Evolutionary conservation across 2,888 invertebrate genomes (phyloP), one percentile per base, ranked within the genome.

Genomic region (Hydraecia micacea): DNA sequence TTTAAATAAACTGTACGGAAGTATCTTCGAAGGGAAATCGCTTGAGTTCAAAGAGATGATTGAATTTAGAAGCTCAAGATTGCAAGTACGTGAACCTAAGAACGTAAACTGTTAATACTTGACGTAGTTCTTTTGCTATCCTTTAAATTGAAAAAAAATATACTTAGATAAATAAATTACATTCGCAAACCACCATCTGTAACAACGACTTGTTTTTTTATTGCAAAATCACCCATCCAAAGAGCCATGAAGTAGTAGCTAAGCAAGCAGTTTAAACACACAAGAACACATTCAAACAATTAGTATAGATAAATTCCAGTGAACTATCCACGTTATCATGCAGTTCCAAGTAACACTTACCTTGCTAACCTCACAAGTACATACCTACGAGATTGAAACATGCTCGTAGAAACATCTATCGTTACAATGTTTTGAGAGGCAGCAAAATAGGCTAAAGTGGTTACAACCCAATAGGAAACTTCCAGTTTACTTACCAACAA

Each of bases 1-100:
- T 90, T 86, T 77, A 84, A 81, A 87, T 87, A 84, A 84, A 89
- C 80, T 79, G 70, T 60, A 58, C 52, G 66, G 71, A 81, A 83
- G 81, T 72, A 46, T 49, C 67, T 77, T 81, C 49, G 70, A 18
- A 25, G 6, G 39, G 21, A 68, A 77, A 46, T 77, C 72, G 39
- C 42, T 74, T 36, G 75, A 73, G 49, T 58, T 58, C 13, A 72
- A 32, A 15, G 28, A 60, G 60, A 21, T 71, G 13, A 75, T 72
- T 36, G n/a, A n/a, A 71, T 75, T 68, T 66, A 49, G 63, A 65
- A 68, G 42, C 60, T 77, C 4, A 15, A 58, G 2, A 15, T 32
- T 68, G 21, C 46, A 68, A 8, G 7, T 46, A 67, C 11, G 2
- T 67, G 7, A 46, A 46, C 21, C 0, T 46, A 42, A 65, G 9